A percentile compares a stretch with the other conserved stretches of the same genome.
Conservation (phyloP, 2,797 vertebrate species). For the Orientallactaga sibirica region DNA sequence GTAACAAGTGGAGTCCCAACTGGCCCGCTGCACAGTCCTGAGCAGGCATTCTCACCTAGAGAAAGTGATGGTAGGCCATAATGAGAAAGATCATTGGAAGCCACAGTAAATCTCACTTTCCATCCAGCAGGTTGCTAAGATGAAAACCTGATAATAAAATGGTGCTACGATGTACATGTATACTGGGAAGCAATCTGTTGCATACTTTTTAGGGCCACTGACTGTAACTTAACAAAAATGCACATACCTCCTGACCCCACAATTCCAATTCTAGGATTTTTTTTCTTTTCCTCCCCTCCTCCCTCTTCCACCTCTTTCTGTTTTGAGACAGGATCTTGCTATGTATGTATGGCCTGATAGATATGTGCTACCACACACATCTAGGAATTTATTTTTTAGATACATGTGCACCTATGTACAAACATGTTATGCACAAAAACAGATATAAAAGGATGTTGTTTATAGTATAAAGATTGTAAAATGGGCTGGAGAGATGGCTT, state of each 20-base stretch:
- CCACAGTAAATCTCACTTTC: background rate
- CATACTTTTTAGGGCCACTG: background rate
- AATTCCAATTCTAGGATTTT: constrained; percentile 1
- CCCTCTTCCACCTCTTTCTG: no score
- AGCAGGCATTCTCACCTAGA: background rate
- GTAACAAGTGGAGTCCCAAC: background rate
- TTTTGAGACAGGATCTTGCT: background rate
- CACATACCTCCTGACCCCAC: background rate
- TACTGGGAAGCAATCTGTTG: background rate
- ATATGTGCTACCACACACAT: background rate
- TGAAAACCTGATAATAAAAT: background rate
- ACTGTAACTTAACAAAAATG: background rate
- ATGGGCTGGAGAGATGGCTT: no score
- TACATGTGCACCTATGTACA: background rate
- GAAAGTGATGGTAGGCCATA: constrained; percentile 23
- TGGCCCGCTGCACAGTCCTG: background rate
- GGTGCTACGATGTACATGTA: background rate
- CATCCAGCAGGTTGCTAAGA: background rate
- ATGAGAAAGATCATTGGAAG: constrained; percentile 8
- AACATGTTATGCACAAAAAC: background rate
- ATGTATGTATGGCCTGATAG: background rate
- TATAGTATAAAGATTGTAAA: constrained; percentile 11
- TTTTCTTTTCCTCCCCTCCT: background rate
- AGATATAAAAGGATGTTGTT: constrained; percentile 17
- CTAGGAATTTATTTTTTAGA: constrained; percentile 2